A percentile compares a stretch with the other conserved stretches of the same genome.
phyloP scores from a whole-genome alignment of 2,888 invertebrate species.

The Calameuta pallipes region DNA sequence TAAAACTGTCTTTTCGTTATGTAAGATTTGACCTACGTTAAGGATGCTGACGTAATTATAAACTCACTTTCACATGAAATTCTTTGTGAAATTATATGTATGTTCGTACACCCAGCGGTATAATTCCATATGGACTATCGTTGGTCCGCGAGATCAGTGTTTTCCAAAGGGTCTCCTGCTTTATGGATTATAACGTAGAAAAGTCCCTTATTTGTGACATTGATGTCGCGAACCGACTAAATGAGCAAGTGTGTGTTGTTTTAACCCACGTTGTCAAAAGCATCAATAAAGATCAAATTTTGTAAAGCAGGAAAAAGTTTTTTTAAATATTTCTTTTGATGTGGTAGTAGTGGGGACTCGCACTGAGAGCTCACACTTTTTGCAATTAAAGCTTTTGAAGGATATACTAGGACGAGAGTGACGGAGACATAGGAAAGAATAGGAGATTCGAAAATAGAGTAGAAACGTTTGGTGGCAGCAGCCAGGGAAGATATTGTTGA shows the following conservation, averaged over 20 bases:
- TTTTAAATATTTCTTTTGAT: not conserved
- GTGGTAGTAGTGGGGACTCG: no score
- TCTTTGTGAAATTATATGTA: constrained; percentile 46
- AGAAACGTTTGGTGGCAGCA: no score
- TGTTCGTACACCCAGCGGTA: constrained; percentile 44
- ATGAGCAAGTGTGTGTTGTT: constrained; percentile 42
- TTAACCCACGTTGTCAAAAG: constrained; percentile 57
- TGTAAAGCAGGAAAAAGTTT: constrained; percentile 37
- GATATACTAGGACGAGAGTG: no score
- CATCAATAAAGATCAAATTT: constrained; percentile 61
- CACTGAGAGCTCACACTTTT: no score
- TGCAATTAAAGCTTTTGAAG: no score
- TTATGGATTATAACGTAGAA: not conserved
- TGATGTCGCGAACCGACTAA: not conserved
- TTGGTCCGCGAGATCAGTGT: constrained; percentile 18
- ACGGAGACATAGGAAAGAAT: no score
- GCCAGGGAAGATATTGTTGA: no score
- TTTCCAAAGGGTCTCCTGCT: not conserved
- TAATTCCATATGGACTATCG: constrained; percentile 42
- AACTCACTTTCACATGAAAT: constrained; percentile 26
- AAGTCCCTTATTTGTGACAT: not conserved
- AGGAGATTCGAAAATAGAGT: no score
- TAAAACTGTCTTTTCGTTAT: not conserved
- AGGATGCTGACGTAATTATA: constrained; percentile 7
- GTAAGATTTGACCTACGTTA: not conserved